phyloP scores from a whole-genome alignment of 2,113 vertebrate genomes.

The Furnarius figulus region DNA sequence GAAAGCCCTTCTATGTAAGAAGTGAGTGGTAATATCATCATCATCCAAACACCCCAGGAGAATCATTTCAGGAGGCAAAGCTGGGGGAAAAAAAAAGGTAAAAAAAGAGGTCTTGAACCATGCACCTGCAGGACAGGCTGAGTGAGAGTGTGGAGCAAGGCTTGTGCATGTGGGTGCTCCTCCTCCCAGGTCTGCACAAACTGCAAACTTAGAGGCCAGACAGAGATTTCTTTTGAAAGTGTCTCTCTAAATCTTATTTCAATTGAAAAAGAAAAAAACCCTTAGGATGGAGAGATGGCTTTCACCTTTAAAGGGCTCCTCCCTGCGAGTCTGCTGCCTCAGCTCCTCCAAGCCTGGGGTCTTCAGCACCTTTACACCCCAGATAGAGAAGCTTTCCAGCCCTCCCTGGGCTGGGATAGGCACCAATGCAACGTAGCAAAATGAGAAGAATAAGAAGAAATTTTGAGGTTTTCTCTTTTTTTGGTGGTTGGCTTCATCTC shows the following conservation, averaged over 20 bases:
- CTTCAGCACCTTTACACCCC: background rate
- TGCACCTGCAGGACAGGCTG: background rate
- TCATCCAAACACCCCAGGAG: background rate
- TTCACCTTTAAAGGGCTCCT: background rate
- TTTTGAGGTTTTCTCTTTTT: background rate
- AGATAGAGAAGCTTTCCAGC: background rate
- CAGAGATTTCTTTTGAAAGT: background rate
- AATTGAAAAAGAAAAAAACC: background rate
- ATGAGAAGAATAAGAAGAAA: background rate
- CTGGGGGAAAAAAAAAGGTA: accelerated
- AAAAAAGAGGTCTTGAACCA: background rate
- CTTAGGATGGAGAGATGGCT: background rate
- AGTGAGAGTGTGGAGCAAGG: background rate
- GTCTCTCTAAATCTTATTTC: background rate
- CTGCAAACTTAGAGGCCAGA: background rate
- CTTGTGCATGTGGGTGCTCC: background rate
- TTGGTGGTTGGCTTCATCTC: background rate
- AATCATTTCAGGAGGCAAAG: background rate
- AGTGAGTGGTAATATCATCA: background rate
- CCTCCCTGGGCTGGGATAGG: accelerated
- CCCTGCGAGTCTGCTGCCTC: background rate
- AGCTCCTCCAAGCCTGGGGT: accelerated
- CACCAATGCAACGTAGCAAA: accelerated
- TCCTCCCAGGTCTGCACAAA: background rate
- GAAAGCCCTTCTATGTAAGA: background rate